These are phyloP conservation scores for Drosophila cardini DNA, from an alignment of 1,140 invertebrate species.

Conservation along the genomic window DNA sequence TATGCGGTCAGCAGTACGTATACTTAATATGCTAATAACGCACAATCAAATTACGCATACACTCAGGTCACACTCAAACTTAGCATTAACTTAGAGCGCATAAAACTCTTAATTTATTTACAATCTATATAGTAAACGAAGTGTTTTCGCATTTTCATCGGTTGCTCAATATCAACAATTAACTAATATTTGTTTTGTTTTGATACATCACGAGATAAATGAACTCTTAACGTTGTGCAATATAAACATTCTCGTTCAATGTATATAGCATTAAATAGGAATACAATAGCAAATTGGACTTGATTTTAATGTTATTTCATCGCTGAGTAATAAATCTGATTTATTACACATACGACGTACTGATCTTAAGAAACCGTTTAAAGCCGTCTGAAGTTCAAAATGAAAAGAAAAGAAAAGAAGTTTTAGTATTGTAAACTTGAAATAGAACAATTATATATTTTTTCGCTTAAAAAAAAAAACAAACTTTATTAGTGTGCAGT, in stretches of 20 bases:
- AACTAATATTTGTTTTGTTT: slow-evolving; percentile 15
- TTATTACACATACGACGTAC: slow-evolving; percentile 34
- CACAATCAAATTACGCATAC: slow-evolving; percentile 38
- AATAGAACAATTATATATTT: no score
- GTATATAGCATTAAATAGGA: neutral
- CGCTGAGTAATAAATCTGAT: slow-evolving; percentile 37
- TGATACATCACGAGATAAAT: slow-evolving; percentile 36
- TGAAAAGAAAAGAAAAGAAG: no score
- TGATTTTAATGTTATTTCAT: no score
- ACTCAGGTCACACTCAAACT: neutral
- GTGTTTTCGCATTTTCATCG: neutral
- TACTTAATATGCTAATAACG: slow-evolving; percentile 52
- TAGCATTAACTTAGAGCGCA: neutral
- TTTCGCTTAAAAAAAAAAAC: no score
- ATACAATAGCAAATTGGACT: no score
- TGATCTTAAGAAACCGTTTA: no score
- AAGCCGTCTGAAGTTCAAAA: no score
- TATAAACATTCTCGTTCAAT: slow-evolving; percentile 1
- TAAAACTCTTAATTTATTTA: slow-evolving; percentile 11
- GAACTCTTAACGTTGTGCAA: slow-evolving; percentile 11
- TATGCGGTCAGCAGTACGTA: slow-evolving; percentile 49
- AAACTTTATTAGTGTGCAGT: slow-evolving; percentile 26
- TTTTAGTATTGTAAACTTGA: no score
- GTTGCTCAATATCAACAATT: slow-evolving; percentile 9
- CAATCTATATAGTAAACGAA: neutral